These are phyloP conservation scores for Notechis scutatus DNA, from an alignment of 2,113 vertebrate species.

Conservation along the genomic window DNA sequence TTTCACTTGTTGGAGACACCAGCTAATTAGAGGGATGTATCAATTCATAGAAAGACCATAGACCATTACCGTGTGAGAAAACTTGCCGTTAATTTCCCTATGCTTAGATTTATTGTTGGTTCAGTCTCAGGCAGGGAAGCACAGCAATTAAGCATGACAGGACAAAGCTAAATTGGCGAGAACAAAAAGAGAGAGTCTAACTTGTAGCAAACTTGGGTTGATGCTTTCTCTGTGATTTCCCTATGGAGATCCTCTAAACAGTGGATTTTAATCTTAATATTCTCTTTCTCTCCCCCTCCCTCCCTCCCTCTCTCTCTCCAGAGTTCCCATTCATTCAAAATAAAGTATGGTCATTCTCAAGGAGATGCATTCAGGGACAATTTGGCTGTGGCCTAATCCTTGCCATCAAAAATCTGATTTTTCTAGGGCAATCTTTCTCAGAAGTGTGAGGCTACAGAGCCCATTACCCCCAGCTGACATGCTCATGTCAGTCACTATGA, in stretches of 20 bases:
- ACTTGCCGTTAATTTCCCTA: neutral
- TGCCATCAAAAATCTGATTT: neutral
- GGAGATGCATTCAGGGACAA: neutral
- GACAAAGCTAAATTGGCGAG: neutral
- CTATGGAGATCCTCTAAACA: neutral
- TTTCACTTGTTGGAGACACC: neutral
- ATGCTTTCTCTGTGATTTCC: neutral
- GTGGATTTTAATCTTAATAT: neutral
- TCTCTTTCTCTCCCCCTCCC: neutral
- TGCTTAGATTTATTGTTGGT: neutral
- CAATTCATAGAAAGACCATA: neutral
- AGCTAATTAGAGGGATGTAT: neutral
- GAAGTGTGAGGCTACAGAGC: neutral
- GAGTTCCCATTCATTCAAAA: neutral
- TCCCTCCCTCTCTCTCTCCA: no score
- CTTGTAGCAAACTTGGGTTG: neutral
- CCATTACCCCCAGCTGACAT: neutral
- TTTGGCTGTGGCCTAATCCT: neutral
- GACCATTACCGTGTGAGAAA: neutral
- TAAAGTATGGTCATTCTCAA: neutral
- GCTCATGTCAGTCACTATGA: neutral
- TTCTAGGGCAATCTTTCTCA: neutral
- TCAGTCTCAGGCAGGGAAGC: neutral
- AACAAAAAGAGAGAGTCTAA: neutral
- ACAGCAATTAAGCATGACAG: neutral